Evolutionary conservation across 2,797 vertebrate species (phyloP), one percentile per base, ranked within the genome.

Genomic region (Chaenodraco wilsoni): DNA sequence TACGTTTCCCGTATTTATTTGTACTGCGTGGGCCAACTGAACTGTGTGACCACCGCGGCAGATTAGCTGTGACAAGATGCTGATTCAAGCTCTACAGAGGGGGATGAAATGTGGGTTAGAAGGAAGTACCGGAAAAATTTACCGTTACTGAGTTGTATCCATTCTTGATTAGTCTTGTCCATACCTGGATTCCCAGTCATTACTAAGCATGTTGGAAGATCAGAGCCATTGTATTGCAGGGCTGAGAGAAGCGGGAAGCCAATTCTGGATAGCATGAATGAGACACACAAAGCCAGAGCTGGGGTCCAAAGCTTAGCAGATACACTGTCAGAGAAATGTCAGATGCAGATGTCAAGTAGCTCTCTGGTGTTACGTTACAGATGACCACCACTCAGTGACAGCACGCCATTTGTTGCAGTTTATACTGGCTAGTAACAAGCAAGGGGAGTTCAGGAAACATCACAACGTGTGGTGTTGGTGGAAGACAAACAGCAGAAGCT

Each of bases 1-100:
- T 82, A 74, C 56, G 51, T 76, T 88, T 87, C 78, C 69, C 17
- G 23, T 81, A 88, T 91, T 92, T 91, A 88, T 92, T 88, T 89
- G 77, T 50, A 65, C 81, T 75, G 71, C 44, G 17, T 69, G 49
- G 74, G 84, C 81, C 78, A 65, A 65, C 51, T 17, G 76, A 77
- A 69, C 79, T 69, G 46, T 50, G 62, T 27, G 83, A 88, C 79
- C 79, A 63, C 78, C 37, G 10, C 75, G 68, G 86, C 81, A 78
- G 76, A 76, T 78, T 46, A 40, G 56, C 71, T 85, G 64, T 84
- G 86, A 87, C 84, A 87, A 76, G 81, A 88, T 78, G 78, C 87
- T 70, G 89, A 90, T 84, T 87, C 78, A 87, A 76, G 68, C 76
- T 83, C 60, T 57, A 45, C 11, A 23, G 55, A 58, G 19, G 43